A percentile compares a stretch with the other conserved stretches of the same genome.
phyloP scores from a whole-genome alignment of 2,113 vertebrate species.

The Psittacara wagleri region DNA sequence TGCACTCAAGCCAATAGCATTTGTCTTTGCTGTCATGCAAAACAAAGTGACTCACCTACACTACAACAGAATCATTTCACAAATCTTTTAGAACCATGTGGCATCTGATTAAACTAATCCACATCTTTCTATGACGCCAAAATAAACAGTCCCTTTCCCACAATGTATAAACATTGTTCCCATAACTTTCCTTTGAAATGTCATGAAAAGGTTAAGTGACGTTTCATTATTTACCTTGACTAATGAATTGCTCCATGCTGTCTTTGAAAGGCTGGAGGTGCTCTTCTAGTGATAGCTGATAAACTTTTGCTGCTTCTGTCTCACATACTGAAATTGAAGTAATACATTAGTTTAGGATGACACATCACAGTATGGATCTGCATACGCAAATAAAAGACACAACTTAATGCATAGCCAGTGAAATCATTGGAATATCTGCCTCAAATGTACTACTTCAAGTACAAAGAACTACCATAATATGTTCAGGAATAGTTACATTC shows the following conservation, averaged over 20 bases:
- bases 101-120: slow-evolving; percentile 63
- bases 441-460: not conserved
- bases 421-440: not conserved
- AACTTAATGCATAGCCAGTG: not conserved
- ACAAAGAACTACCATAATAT: not conserved
- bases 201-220: slow-evolving; percentile 39
- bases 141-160: slow-evolving; percentile 66
- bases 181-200: slow-evolving; percentile 53
- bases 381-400: not conserved
- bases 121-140: slow-evolving; percentile 60
- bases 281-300: slow-evolving; percentile 86
- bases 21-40: slow-evolving; percentile 35
- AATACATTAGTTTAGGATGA: slow-evolving; percentile 50
- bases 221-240: slow-evolving; percentile 82
- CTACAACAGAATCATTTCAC: slow-evolving; percentile 13
- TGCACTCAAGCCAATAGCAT: slow-evolving; percentile 8
- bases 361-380: not conserved
- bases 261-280: slow-evolving; percentile 95
- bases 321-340: slow-evolving; percentile 84
- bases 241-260: slow-evolving; percentile 90
- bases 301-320: slow-evolving; percentile 90
- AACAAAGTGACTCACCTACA: slow-evolving; percentile 37
- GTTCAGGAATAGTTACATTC: not conserved
- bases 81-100: slow-evolving; percentile 43
- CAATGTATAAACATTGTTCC: slow-evolving; percentile 37